Evolutionary conservation across 1,140 invertebrate genomes (phyloP), one percentile per base, ranked within the genome.

Genomic region (Drosophila takahashii): DNA sequence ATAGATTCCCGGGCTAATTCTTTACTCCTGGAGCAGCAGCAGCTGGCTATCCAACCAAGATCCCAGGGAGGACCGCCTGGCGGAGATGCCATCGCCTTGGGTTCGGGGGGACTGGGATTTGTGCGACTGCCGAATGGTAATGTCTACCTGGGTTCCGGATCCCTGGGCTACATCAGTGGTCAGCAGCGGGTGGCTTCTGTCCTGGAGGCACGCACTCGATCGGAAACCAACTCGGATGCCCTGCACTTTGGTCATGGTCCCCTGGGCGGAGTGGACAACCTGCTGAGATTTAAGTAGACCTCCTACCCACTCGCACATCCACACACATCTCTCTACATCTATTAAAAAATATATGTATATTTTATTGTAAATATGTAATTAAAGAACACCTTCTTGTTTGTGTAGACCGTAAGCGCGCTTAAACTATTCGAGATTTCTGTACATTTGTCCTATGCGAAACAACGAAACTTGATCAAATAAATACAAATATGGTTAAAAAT

Each of bases 101-200:
- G 92, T 1, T 92, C 91, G 0, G 92, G 92, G 0, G 86, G 90
- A 6, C 54, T 92, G 50, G 92, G 92, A 13, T 92, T 80, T 26
- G 83, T 92, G 7, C 89, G 86, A 0, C 15, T 91, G 41, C 74
- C 90, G 37, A 92, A 92, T 51, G 92, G 92, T 1, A 90, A 81
- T 54, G 80, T 92, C 0, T 90, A 92, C 36, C 32, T 92, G 32
- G 92, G 92, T 6, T 92, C 91, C 1, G 92, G 92, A 1, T 92
- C 91, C 0, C 34, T 92, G 41, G 91, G 90, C 48, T 92, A 92
- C 42, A 90, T 92, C 13, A 92, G 83, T 48, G 81, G 75, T 10
- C 81, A 90, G 56, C 89, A 92, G 51, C 75, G 78, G 5, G 58
- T 76, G 6, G 77, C 85, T 6, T 81, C 77, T 3, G 67, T 91